Base-by-base conservation (phyloP, 2,888 invertebrate genomes). In the Athalia circularis region DNA sequence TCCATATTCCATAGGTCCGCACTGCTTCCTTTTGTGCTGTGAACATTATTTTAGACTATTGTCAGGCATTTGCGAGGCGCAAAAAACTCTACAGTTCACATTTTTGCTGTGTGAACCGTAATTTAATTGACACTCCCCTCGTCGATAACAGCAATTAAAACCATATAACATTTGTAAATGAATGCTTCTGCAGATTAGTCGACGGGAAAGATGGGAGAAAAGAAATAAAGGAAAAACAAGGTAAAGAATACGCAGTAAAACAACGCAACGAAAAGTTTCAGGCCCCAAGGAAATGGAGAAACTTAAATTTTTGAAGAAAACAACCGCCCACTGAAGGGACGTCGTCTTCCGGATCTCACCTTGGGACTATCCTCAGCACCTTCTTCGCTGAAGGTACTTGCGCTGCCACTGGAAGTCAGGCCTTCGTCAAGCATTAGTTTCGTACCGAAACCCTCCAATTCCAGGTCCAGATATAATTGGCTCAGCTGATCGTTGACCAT, bases 401-500 rank as follows among this genome's bases (percentile, higher is more conserved):
- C 92, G 47, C 92, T 92, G 0, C 91, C 90, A 3, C 92, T 93
- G 64, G 93, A 94, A 4, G 93, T 92, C 74, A 92, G 89, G 0
- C 92, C 93, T 86, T 94, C 94, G 78, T 94, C 94, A 1, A 95
- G 90, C 4, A 92, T 92, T 9, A 95, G 91, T 78, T 92, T 92
- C 0, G 92, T 90, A 0, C 93, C 91, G 5, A 92, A 91, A 0
- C 94, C 94, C 83, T 94, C 93, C n/a, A 94, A 84, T 82, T 94
- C 94, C 84, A 95, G 90, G 84, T 95, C 95, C 52, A 93, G 83
- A 85, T 95, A 95, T 4, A 95, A 89, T 85, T 95, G 95, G 57
- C 91, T 92, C 43, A 96, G 88, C 88, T 96, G 96, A 77, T 95
- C 94, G 85, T 95, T 95, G 0, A 96, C 95, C 83, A 95, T 83